Percentiles rank a stretch among this genome's conserved stretches.
Evolutionary conservation across 64 coral and sea anemone genomes (phyloP).

Genomic region (Actinia tenebrosa): DNA sequence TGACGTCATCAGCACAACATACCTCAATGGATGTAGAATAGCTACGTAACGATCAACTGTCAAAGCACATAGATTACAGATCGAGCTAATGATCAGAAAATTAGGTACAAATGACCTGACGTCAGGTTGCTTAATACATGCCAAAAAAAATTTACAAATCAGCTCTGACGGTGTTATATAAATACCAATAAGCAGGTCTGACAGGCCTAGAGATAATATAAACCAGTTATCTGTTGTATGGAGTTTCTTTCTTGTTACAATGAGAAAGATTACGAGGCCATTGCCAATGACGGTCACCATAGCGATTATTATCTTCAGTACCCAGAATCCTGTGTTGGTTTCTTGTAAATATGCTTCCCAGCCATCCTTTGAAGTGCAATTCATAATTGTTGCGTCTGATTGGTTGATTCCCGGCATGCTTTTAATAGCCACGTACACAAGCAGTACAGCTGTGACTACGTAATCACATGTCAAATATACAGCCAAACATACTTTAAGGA

Average conservation of each 20-base stretch:
- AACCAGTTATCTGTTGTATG: constrained; percentile 41
- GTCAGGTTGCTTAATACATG: neutral
- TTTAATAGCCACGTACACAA: neutral
- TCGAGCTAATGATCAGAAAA: neutral
- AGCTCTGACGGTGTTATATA: constrained; percentile 23
- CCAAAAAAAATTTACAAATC: neutral
- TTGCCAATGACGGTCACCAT: constrained; percentile 26
- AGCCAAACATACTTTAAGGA: too few relatives aligned
- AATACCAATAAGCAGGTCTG: constrained; percentile 30
- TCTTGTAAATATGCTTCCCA: neutral
- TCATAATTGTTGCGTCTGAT: neutral
- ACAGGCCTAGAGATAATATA: constrained; percentile 30
- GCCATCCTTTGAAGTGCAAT: neutral
- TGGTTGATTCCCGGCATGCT: neutral
- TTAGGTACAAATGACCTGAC: neutral
- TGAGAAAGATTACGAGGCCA: constrained; percentile 35
- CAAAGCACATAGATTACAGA: constrained; percentile 12
- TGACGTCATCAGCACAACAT: constrained; percentile 11
- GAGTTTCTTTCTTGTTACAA: constrained; percentile 14
- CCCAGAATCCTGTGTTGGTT: neutral
- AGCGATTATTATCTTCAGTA: constrained; percentile 1
- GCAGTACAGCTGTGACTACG: too few relatives aligned
- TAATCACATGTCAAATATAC: too few relatives aligned
- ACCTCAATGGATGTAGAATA: constrained; percentile 27
- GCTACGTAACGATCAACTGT: constrained; percentile 34